Base-by-base conservation (phyloP, 2,113 vertebrate species). In the Spea multiplicata region DNA sequence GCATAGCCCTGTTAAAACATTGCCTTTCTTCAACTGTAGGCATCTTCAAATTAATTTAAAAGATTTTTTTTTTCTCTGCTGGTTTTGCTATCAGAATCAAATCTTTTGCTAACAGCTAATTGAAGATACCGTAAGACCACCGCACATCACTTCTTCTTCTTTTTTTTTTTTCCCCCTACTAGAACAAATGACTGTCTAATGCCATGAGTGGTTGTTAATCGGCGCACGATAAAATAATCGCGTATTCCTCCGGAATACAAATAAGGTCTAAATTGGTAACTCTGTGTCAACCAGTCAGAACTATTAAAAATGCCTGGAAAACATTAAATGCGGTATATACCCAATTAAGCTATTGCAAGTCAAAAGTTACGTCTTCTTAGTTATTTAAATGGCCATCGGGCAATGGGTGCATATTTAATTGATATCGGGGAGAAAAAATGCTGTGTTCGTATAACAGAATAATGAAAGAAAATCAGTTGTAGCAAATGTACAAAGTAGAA, bases 11-110 rank as follows among this genome's bases (percentile, higher is more conserved):
- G 94, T 93, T 93, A 90, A 93, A 95, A 92, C 90, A 92, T 85
- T 92, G 91, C 93, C 93, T 89, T 91, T 95, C 93, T 95, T 90
- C 89, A 89, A 94, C 92, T 93, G 92, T 92, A 91, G 90, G 90
- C 89, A 91, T 92, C 92, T 93, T 93, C 88, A 94, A 96, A 95
- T 95, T 94, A 95, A 94, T 94, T 93, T 93, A 89, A 91, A 90
- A 89, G 85, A 89, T 87, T 87, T 90, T 91, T 70, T 84, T 83
- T 89, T 87, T 84, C n/a, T 17, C 53, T 72, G 16, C 84, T 89
- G 84, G 85, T 88, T 92, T 92, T 90, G 88, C 86, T 88, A 87
- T 81, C 74, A 86, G 87, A 87, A 92, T 90, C 91, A 90, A 90
- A 92, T 90, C 89, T 92, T 89, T 88, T 86, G 81, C 88, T 89